Conservation (phyloP, 1,140 invertebrate genomes). For the Fopius arisanus region DNA sequence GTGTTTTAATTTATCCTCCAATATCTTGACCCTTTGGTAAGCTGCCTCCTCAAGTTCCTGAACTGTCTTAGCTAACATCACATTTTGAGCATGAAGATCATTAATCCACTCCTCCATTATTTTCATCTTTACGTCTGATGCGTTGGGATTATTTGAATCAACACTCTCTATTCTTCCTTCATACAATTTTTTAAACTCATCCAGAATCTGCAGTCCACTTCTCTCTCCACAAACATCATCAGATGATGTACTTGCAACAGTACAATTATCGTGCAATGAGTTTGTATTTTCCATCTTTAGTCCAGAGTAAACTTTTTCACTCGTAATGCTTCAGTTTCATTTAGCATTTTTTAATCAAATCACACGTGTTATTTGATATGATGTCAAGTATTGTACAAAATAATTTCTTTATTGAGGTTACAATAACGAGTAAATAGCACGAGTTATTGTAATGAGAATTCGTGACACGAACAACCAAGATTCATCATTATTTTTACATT, state of each 20-base stretch:
- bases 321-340: too few species aligned
- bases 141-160: conserved; percentile 32
- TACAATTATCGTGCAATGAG: background rate
- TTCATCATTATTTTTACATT: too few species aligned
- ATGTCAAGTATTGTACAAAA: too few species aligned
- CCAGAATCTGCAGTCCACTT: conserved; percentile 45
- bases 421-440: too few species aligned
- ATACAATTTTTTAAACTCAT: conserved; percentile 49
- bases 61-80: conserved; percentile 66
- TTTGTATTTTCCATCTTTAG: too few species aligned
- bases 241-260: conserved; percentile 32
- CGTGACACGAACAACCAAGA: too few species aligned
- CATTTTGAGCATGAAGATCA: conserved; percentile 68
- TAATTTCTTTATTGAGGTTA: too few species aligned
- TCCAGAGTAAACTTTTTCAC: too few species aligned
- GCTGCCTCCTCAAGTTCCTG: conserved; percentile 68
- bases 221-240: conserved; percentile 41
- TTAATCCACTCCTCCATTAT: conserved; percentile 67
- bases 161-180: conserved; percentile 44
- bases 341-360: too few species aligned
- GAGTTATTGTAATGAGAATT: too few species aligned
- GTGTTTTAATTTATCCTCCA: conserved; percentile 65
- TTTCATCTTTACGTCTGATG: conserved; percentile 57
- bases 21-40: conserved; percentile 61
- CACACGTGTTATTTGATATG: too few species aligned